Evolutionary conservation across 2,113 vertebrate species (phyloP).

Genomic region (Speoplatyrhinus poulsoni): DNA sequence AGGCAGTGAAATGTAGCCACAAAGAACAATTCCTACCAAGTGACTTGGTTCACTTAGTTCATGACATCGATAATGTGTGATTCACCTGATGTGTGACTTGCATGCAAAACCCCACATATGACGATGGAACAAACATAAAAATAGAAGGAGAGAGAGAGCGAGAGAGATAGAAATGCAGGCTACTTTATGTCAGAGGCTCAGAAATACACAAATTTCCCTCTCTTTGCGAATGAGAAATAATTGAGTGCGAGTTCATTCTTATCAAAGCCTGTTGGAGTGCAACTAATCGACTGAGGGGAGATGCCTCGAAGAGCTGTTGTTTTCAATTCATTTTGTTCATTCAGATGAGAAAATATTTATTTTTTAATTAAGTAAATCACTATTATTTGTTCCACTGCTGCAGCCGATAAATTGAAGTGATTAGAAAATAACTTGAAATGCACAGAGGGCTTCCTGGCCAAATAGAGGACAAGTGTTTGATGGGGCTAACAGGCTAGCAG

Average conservation of each 20-base stretch:
- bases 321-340: constrained; percentile 73
- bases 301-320: constrained; percentile 68
- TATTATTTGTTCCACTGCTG: constrained; percentile 73
- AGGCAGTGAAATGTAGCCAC: too few species aligned
- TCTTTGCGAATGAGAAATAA: constrained; percentile 65
- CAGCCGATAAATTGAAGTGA: constrained; percentile 71
- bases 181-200: constrained; percentile 53
- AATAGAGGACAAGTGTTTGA: constrained; percentile 31
- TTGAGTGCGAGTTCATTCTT: constrained; percentile 76
- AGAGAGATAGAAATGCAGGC: constrained; percentile 34
- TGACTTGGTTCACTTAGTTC: too few species aligned
- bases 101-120: too few species aligned
- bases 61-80: too few species aligned
- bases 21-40: too few species aligned
- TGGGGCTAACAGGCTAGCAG: constrained; percentile 19
- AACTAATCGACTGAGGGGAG: constrained; percentile 75
- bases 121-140: neutral
- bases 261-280: constrained; percentile 79
- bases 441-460: constrained; percentile 47
- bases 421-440: constrained; percentile 64
- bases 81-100: too few species aligned
- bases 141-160: constrained; percentile 6
- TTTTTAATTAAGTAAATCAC: constrained; percentile 80
- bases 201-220: constrained; percentile 60
- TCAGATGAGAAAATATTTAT: constrained; percentile 75